These are phyloP conservation scores for Caenorhabditis virilis DNA, from an alignment of 2,888 invertebrate species.

Conservation along the genomic window DNA sequence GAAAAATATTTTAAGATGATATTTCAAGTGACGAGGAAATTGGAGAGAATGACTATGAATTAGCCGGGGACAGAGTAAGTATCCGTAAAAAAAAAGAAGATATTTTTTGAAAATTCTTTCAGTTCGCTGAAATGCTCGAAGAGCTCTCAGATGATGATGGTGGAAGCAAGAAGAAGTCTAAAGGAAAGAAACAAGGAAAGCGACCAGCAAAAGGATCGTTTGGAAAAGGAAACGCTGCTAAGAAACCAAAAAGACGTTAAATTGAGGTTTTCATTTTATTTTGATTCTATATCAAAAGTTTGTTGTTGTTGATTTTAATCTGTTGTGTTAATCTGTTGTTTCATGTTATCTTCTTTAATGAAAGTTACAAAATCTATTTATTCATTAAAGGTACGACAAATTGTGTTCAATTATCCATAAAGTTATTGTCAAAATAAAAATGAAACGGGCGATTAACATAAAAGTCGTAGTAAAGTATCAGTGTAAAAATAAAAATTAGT, in stretches of 20 bases:
- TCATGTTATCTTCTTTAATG: too few relatives aligned
- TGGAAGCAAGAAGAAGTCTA: conserved; percentile 10
- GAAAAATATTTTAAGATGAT: conserved; percentile 21
- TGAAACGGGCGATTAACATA: conserved; percentile 48
- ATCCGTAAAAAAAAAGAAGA: not conserved
- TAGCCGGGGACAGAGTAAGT: conserved; percentile 25
- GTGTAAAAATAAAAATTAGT: conserved; percentile 78
- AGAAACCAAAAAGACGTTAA: conserved; percentile 1
- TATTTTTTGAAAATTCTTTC: conserved; percentile 4
- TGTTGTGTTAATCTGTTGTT: too few relatives aligned
- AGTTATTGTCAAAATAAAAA: conserved; percentile 42
- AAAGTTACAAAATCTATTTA: too few relatives aligned
- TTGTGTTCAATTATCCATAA: too few relatives aligned
- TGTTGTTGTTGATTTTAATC: not conserved
- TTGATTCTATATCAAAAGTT: not conserved
- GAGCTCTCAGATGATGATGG: conserved; percentile 50
- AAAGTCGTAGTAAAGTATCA: conserved; percentile 79
- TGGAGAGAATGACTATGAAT: conserved; percentile 42
- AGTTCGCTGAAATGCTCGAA: conserved; percentile 54
- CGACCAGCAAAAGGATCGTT: not conserved
- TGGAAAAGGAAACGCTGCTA: not conserved
- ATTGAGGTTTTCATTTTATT: not conserved
- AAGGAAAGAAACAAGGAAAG: conserved; percentile 1
- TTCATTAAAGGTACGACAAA: too few relatives aligned
- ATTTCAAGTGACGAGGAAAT: conserved; percentile 39